Evolutionary conservation across 1,140 invertebrate genomes (phyloP), one percentile per base, ranked within the genome.

Genomic region (Coboldia fuscipes): DNA sequence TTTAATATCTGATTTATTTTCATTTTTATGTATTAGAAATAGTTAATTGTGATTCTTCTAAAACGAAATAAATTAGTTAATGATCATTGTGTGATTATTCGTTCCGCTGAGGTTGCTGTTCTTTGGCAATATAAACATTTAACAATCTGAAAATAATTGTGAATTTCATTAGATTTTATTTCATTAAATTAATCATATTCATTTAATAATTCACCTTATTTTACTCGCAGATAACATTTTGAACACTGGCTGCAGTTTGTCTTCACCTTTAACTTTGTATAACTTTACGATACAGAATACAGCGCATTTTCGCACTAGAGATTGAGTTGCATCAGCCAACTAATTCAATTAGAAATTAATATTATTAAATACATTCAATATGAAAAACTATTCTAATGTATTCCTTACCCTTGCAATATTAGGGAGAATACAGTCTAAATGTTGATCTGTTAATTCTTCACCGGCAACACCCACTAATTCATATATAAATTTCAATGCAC

Each of bases 211-310:
- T 37, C 20, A 39, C 3, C 60, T 41, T 41, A 75, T 60, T 63
- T 93, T 94, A 55, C 83, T 86, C 37, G 80, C 74, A 40, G 75
- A 79, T 8, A 97, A 59, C 15, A 68, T 64, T 16, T 64, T 63
- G 18, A 92, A 60, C 49, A 88, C 76, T 0, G 81, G 79, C 41
- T 74, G 66, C 45, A 96, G 63, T 16, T 66, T 60, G 14, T 77
- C 75, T 44, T 92, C 82, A 2, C 88, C 89, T 3, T 92, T 72
- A 12, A 72, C 70, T 41, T 75, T 68, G 41, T 93, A 81, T 36
- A 93, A 70, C 20, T 84, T 80, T 3, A 96, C 90, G 72, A 96
- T 86, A 49, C 85, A 90, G 56, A 96, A 93, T 2, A 94, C 85
- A 7, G 85, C 79, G 38, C 84, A 84, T 53, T 96, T 94, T 12